Evolutionary conservation across 2,888 invertebrate species (phyloP).

Genomic region (Leptura quadrifasciata): DNA sequence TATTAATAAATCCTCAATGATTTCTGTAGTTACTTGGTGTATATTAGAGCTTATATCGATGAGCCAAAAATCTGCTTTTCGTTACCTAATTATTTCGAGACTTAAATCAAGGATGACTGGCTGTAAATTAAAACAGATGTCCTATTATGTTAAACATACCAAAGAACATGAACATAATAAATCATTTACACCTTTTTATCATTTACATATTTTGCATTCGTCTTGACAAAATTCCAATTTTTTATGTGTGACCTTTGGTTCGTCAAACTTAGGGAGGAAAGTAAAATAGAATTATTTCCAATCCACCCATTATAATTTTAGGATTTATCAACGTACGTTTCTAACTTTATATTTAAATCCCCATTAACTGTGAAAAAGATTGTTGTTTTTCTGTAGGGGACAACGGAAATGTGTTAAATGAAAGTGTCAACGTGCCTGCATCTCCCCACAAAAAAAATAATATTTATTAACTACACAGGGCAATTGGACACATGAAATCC

Average conservation of each 20-base stretch:
- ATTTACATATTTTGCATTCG: not conserved
- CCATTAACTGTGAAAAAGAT: no score
- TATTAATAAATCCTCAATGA: conserved; percentile 18
- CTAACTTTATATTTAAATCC: no score
- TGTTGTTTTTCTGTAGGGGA: no score
- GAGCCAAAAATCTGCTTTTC: conserved; percentile 42
- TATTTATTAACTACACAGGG: no score
- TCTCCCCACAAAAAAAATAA: no score
- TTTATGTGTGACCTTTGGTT: not conserved
- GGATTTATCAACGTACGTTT: no score
- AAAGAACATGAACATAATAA: not conserved
- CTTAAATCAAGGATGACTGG: conserved; percentile 28
- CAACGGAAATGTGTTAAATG: no score
- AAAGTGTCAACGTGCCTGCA: no score
- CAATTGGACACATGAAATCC: no score
- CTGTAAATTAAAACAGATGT: conserved; percentile 27
- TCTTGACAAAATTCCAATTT: not conserved
- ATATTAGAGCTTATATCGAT: conserved; percentile 24
- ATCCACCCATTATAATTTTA: no score
- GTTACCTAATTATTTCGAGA: conserved; percentile 32
- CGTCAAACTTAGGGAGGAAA: not conserved
- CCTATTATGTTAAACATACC: not conserved
- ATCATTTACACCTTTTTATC: not conserved
- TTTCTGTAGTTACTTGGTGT: not conserved
- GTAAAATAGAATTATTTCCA: no score